Conservation (phyloP, 2,888 invertebrate species). For the Epicampocera succincta region DNA sequence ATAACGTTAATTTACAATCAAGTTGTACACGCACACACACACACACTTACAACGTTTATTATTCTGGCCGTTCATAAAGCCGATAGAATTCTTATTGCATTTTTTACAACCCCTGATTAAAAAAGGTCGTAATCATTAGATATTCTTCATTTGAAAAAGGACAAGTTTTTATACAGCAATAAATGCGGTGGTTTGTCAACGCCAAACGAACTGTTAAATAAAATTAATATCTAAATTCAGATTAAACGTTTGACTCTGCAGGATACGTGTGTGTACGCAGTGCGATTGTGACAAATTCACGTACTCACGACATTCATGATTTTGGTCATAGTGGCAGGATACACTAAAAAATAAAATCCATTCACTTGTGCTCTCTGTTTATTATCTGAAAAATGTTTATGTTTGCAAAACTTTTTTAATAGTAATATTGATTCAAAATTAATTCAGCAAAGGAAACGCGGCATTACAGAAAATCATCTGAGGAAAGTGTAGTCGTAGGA, state of each 20-base stretch:
- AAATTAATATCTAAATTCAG: slow-evolving; percentile 62
- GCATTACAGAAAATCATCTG: no score
- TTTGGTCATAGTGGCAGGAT: no score
- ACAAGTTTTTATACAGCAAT: slow-evolving; percentile 28
- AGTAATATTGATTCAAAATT: no score
- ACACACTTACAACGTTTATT: not conserved
- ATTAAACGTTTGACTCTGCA: slow-evolving; percentile 33
- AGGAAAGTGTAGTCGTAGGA: no score
- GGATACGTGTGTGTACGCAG: slow-evolving; percentile 18
- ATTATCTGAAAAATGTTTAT: no score
- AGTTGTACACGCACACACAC: no score
- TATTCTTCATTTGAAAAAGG: slow-evolving; percentile 22
- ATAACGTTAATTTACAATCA: no score
- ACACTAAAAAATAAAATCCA: no score
- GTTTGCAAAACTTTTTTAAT: no score
- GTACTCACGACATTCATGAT: no score
- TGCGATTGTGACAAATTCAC: slow-evolving; percentile 31
- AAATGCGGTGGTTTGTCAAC: slow-evolving; percentile 57
- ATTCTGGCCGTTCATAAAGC: not conserved
- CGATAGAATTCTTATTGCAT: slow-evolving; percentile 6
- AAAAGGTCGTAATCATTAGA: slow-evolving; percentile 36
- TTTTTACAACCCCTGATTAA: slow-evolving; percentile 63
- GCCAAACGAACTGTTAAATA: slow-evolving; percentile 60
- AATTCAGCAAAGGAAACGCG: no score
- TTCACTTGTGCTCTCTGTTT: no score